Conservation (phyloP, 2,888 invertebrate species). For the Stenchaetothrips biformis region DNA sequence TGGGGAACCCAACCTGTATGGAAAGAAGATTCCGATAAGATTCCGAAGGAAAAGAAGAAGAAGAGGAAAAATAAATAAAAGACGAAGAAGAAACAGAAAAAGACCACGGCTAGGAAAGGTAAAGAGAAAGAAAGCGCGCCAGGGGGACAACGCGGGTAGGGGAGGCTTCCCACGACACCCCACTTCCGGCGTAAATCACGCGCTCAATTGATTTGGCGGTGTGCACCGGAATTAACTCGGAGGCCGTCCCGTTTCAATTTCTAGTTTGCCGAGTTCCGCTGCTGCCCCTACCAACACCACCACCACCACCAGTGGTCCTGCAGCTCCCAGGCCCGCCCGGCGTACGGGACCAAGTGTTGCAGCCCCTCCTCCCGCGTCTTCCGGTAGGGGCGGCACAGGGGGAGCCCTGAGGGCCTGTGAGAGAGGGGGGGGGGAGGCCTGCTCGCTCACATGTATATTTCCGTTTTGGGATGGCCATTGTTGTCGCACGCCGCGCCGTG, state of each 20-base stretch:
- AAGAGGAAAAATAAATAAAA: neutral
- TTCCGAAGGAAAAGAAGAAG: neutral
- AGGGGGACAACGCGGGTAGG: neutral
- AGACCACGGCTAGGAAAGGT: neutral
- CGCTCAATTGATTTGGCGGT: constrained; percentile 5
- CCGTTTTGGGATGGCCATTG: constrained; percentile 22
- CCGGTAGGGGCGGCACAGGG: neutral
- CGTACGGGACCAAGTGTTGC: neutral
- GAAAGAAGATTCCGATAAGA: neutral
- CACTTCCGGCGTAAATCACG: neutral
- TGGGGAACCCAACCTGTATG: neutral
- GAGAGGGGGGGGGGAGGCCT: neutral
- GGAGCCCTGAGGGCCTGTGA: neutral
- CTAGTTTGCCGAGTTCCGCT: neutral
- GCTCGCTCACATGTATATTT: constrained; percentile 14
- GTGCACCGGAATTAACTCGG: constrained; percentile 2
- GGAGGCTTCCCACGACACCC: neutral
- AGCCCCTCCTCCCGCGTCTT: neutral
- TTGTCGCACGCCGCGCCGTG: neutral
- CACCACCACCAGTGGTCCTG: too few relatives aligned
- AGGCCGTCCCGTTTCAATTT: neutral
- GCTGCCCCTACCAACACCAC: too few relatives aligned
- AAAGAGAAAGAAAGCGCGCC: neutral
- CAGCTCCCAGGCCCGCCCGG: neutral
- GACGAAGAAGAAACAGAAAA: neutral